Conservation (phyloP, 92 coral and sea anemone species). For the Epizoanthus ramosus region DNA sequence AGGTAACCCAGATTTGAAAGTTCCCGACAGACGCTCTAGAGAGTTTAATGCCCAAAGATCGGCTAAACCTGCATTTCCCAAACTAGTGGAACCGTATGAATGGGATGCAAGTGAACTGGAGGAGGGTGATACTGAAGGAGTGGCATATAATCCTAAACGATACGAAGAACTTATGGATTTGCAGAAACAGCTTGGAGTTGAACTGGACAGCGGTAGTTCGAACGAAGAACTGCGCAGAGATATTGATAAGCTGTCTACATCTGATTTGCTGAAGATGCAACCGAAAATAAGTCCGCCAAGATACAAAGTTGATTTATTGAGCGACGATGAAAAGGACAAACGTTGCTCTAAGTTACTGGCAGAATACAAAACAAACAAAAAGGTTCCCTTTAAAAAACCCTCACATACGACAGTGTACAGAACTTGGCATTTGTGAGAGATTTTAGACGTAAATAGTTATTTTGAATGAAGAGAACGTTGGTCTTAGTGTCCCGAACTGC, state of each 20-base stretch:
- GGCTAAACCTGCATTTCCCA: constrained; percentile 46
- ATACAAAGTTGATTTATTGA: constrained; percentile 73
- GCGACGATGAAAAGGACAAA: constrained; percentile 79
- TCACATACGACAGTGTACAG: constrained; percentile 77
- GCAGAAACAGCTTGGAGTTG: constrained; percentile 70
- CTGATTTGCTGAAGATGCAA: constrained; percentile 59
- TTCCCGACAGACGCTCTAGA: constrained; percentile 44
- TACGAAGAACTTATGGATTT: constrained; percentile 53
- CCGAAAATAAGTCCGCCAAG: constrained; percentile 68
- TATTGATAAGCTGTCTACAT: constrained; percentile 61
- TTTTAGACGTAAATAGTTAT: background rate
- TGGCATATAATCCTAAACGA: constrained; percentile 59
- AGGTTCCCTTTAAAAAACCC: constrained; percentile 50
- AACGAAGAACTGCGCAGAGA: constrained; percentile 61
- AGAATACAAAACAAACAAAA: constrained; percentile 84
- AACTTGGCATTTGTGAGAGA: constrained; percentile 78
- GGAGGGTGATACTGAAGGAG: constrained; percentile 60
- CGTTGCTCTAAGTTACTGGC: constrained; percentile 89
- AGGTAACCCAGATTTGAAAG: background rate
- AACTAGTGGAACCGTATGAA: constrained; percentile 77
- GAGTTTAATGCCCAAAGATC: constrained; percentile 42
- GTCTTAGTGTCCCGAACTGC: background rate
- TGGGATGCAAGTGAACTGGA: constrained; percentile 75
- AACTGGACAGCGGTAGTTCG: constrained; percentile 67
- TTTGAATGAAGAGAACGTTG: background rate